A percentile compares a stretch with the other conserved stretches of the same genome.
Conservation (phyloP, 53 echinoderm and acorn worm species). For the Astropecten irregularis region DNA sequence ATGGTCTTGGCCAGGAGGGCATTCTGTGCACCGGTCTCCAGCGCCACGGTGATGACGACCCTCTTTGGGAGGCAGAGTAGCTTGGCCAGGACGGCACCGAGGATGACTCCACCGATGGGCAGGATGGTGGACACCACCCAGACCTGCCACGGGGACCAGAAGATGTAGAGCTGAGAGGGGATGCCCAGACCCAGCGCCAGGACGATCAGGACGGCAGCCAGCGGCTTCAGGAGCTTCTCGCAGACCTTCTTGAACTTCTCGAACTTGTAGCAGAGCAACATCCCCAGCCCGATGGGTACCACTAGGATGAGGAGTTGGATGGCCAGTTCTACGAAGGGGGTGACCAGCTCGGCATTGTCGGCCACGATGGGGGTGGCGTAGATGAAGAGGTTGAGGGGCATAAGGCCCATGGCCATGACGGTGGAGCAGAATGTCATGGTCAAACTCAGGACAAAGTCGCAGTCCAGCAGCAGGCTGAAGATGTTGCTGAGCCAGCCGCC, state of each 20-base stretch:
- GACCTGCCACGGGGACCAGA: constrained; percentile 56
- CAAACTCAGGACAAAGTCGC: constrained; percentile 73
- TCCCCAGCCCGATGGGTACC: constrained; percentile 63
- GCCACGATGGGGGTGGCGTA: constrained; percentile 62
- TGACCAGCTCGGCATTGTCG: constrained; percentile 58
- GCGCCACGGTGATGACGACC: constrained; percentile 67
- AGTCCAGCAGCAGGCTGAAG: constrained; percentile 65
- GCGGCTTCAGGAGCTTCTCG: constrained; percentile 66
- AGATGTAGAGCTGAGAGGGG: constrained; percentile 63
- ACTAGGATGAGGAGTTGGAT: constrained; percentile 63
- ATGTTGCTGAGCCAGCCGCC: constrained; percentile 82
- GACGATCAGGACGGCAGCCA: constrained; percentile 64
- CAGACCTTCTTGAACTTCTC: constrained; percentile 59
- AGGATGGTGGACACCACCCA: constrained; percentile 55
- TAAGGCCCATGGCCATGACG: constrained; percentile 71
- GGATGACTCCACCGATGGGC: constrained; percentile 59
- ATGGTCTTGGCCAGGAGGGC: constrained; percentile 83
- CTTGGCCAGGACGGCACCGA: constrained; percentile 60
- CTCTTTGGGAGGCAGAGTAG: constrained; percentile 41
- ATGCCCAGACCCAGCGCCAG: constrained; percentile 62
- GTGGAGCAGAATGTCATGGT: constrained; percentile 79
- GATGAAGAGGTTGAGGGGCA: constrained; percentile 79
- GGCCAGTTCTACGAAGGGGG: constrained; percentile 66
- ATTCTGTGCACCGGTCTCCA: constrained; percentile 87
- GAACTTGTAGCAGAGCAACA: constrained; percentile 61